Base-by-base conservation (phyloP, 2,113 vertebrate species). In the Chrysemys picta region DNA sequence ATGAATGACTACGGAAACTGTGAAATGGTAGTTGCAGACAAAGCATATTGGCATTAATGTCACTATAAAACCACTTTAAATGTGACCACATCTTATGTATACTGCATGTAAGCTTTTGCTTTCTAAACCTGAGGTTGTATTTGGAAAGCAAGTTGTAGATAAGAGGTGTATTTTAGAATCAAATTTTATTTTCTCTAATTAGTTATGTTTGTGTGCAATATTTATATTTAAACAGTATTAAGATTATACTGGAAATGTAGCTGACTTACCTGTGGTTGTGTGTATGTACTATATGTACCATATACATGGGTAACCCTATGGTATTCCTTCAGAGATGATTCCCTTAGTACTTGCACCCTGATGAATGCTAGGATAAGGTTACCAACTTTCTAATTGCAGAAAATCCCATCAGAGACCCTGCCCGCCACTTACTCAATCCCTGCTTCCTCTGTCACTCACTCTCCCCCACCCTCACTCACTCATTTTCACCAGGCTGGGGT, bases 201-300 rank as follows among this genome's bases (percentile, higher is more conserved):
- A 91, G 90, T 96, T 86, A 94, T 83, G 89, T 2, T 93, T 45
- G 82, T 93, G 94, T 96, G 16, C 84, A 92, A 89, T 93, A 87
- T 96, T 97, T 97, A 91, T 95, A 96, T 94, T 94, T 96, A 97
- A 96, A 92, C 80, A 95, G 62, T 81, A 95, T 95, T 93, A 95
- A 93, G 87, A 93, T 59, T 85, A 4, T 59, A 49, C 62, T 95
- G 75, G 82, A 78, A 89, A 85, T 92, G 31, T 90, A 88, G 94
- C 57, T 95, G 82, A 95, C 90, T 81, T 93, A 4, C 76, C 42
- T 79, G 56, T 87, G 62, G 27, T 57, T 84, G 79, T 80, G 62
- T 35, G 29, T 90, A 78, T 93, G 94, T 94, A 42, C 91, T 91
- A 49, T 8, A 0, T 78, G 10, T 91, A 72, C 80, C 24, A 11